These are phyloP conservation scores for Acanthosepion esculentum DNA, from an alignment of 2,888 invertebrate genomes.

Conservation along the genomic window DNA sequence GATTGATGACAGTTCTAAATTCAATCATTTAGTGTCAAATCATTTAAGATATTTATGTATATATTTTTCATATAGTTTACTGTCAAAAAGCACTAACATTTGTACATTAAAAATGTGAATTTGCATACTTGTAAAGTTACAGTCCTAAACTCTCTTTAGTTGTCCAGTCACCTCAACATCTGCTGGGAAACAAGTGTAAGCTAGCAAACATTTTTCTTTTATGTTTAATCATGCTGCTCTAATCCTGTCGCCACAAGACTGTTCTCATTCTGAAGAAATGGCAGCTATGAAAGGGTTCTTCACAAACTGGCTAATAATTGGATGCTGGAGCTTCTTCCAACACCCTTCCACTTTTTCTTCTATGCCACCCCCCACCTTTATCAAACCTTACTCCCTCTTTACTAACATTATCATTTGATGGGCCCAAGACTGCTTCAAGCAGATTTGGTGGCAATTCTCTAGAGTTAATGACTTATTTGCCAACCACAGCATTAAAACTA, in stretches of 20 bases:
- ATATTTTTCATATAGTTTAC: too few relatives aligned
- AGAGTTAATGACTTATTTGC: slow-evolving; percentile 24
- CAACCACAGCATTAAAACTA: slow-evolving; percentile 25
- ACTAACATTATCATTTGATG: slow-evolving; percentile 33
- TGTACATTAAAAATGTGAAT: neutral
- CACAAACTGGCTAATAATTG: slow-evolving; percentile 33
- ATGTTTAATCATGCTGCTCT: slow-evolving; percentile 33
- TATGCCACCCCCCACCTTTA: neutral
- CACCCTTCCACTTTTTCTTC: neutral
- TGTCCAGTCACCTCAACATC: neutral
- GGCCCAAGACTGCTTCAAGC: slow-evolving; percentile 8
- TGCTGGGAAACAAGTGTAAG: slow-evolving; percentile 33
- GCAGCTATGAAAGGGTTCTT: slow-evolving; percentile 9
- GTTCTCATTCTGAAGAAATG: slow-evolving; percentile 1
- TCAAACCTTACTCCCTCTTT: neutral
- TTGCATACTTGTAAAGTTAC: neutral
- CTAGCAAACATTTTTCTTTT: slow-evolving; percentile 10
- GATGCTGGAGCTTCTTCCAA: slow-evolving; percentile 21
- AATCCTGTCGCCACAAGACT: slow-evolving; percentile 33
- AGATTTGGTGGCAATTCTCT: slow-evolving; percentile 33
- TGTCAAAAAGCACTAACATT: too few relatives aligned
- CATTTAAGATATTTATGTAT: too few relatives aligned
- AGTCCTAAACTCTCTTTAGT: neutral
- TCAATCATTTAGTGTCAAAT: too few relatives aligned
- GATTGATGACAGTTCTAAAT: too few relatives aligned